Base-by-base conservation (phyloP, 2,888 invertebrate species). In the Lasioglossum vierecki region DNA sequence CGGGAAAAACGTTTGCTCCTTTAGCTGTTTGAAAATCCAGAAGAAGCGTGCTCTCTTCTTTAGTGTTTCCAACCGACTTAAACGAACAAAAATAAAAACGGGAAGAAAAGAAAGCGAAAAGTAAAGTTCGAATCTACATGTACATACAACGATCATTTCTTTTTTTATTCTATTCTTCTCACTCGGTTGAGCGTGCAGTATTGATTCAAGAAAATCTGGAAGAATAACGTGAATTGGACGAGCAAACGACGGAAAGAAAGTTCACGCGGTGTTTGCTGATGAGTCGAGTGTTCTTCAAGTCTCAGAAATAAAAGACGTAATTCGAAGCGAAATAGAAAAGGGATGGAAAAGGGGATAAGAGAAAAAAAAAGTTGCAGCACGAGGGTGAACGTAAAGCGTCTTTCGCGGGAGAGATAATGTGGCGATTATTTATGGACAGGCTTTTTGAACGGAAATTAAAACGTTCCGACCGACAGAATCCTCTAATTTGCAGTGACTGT, bases 391-490 rank as follows among this genome's bases (percentile, higher is more conserved):
- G 70, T 5, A 39, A 68, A 74, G 66, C 26, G 72, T 66, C 18
- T 13, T n/a, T 9, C n/a, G 18, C 26, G 9, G 2, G 26, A 49
- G 15, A 49, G 15, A 79, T 72, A n/a, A 72, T 26, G 53, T 26
- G 4, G 4, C 53, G 5, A 6, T 46, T 73, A 74, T 74, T 79
- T 83, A 80, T 77, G 60, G 68, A 80, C 68, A 49, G 68, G 35
- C 60, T 73, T 22, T 68, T 35, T 41, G 70, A 74, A 70, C 76
- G 76, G 80, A 85, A 84, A 84, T 80, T 84, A 80, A 84, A 84
- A 84, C 80, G 80, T 84, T 80, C 60, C 84, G 46, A 72, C 72
- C 30, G 66, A 66, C 18, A 11, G 72, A 53, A 22, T 66, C 41
- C 82, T 80, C 41, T 76, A 73, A 85, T 83, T 79, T 79, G 72